phyloP scores from a whole-genome alignment of 2,888 invertebrate genomes.

The Rotaria magnacalcarata region DNA sequence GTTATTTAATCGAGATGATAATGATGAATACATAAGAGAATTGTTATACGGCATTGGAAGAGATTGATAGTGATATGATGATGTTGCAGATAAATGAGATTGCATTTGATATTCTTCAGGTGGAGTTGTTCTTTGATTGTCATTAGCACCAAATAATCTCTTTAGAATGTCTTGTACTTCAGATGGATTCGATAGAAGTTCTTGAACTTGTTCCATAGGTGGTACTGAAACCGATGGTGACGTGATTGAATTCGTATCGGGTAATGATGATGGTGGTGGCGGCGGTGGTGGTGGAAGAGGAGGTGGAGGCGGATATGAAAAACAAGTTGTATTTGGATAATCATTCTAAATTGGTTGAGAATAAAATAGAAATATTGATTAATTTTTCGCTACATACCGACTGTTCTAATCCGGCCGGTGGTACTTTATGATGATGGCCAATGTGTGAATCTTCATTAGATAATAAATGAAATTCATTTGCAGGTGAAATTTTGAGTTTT shows the following conservation, averaged over 20 bases:
- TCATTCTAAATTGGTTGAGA: neutral
- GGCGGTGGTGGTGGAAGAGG: neutral
- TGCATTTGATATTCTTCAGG: conserved; percentile 20
- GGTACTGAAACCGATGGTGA: neutral
- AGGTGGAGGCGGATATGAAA: conserved; percentile 12
- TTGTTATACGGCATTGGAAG: neutral
- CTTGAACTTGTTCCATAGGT: conserved; percentile 18
- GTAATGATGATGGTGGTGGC: neutral
- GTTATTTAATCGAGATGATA: neutral
- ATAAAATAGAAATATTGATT: neutral
- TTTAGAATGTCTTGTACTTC: conserved; percentile 2
- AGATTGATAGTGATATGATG: neutral
- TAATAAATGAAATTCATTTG: neutral
- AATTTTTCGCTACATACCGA: neutral
- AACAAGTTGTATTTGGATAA: neutral
- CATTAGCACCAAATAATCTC: neutral
- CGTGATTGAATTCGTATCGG: neutral
- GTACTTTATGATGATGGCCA: neutral
- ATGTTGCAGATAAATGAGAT: neutral
- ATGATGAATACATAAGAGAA: neutral
- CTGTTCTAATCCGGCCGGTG: neutral
- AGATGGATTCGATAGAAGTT: neutral
- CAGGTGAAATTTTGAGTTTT: neutral
- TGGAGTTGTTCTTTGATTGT: neutral
- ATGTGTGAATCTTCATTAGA: neutral